Evolutionary conservation across 2,113 vertebrate species (phyloP).

Genomic region (Coptodon bakossiorum): DNA sequence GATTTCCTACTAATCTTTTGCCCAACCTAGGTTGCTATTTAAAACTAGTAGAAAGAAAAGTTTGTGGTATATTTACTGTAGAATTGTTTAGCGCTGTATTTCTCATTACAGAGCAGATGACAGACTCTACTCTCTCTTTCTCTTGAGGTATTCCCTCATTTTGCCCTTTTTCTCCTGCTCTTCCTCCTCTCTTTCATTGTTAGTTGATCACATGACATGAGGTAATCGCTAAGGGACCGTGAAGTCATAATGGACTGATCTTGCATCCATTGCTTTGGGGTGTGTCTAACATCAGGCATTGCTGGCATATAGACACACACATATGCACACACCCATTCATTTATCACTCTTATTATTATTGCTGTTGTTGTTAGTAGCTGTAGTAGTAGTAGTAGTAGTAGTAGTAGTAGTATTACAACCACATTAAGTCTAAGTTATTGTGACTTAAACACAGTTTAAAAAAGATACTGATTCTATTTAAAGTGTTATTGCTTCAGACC

Average conservation of each 20-base stretch:
- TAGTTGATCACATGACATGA: constrained; percentile 32
- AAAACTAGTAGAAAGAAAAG: background rate
- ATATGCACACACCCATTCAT: constrained; percentile 13
- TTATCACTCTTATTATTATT: background rate
- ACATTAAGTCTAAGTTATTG: background rate
- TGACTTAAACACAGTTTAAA: background rate
- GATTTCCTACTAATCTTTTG: background rate
- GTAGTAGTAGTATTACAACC: background rate
- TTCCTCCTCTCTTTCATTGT: background rate
- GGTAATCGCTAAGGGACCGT: constrained; percentile 35
- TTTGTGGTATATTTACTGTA: background rate
- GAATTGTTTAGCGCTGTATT: background rate
- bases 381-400: background rate
- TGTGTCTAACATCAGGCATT: constrained; percentile 1
- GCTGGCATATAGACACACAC: background rate
- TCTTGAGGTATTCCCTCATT: background rate
- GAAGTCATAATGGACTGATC: constrained; percentile 30
- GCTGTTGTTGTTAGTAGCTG: background rate
- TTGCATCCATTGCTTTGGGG: background rate
- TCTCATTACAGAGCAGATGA: background rate
- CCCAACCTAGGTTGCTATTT: background rate
- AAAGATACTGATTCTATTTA: background rate
- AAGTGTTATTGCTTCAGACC: background rate
- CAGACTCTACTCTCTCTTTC: background rate
- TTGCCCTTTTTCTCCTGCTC: background rate